A percentile compares a stretch with the other conserved stretches of the same genome.
phyloP scores from a whole-genome alignment of 2,888 invertebrate genomes.

The Trachelus stipa region DNA sequence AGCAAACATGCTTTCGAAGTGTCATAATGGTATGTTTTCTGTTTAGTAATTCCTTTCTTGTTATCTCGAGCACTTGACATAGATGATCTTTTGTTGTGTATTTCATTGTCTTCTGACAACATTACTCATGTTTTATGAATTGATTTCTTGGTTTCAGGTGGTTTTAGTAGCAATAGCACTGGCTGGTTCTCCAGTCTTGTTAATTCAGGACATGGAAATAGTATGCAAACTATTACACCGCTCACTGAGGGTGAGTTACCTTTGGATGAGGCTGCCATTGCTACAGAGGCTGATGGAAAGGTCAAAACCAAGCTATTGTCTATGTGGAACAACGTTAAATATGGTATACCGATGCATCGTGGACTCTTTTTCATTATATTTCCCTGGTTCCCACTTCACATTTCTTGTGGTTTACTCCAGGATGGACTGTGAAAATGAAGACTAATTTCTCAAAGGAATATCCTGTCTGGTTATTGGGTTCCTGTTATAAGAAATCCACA shows the following conservation, averaged over 20 bases:
- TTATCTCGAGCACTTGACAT: not conserved
- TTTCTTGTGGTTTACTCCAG: constrained; percentile 50
- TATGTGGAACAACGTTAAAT: constrained; percentile 94
- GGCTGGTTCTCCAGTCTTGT: constrained; percentile 46
- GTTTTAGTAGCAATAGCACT: constrained; percentile 30
- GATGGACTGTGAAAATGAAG: constrained; percentile 84
- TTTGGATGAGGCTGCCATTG: constrained; percentile 46
- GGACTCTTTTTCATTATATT: not conserved
- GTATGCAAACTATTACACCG: constrained; percentile 42
- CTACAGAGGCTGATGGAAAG: constrained; percentile 76
- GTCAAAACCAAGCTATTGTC: constrained; percentile 86
- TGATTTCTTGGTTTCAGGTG: constrained; percentile 21
- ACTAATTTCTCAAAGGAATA: constrained; percentile 85
- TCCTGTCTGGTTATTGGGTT: constrained; percentile 87
- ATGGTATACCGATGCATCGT: constrained; percentile 70
- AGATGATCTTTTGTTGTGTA: not conserved
- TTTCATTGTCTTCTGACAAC: not conserved
- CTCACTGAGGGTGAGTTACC: constrained; percentile 40
- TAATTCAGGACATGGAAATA: constrained; percentile 50
- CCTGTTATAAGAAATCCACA: constrained; percentile 79
- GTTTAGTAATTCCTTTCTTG: not conserved
- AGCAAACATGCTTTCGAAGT: not conserved
- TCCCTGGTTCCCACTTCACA: not conserved
- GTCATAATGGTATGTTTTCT: not conserved
- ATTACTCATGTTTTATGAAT: not conserved